A percentile compares a stretch with the other conserved stretches of the same genome.
Conservation (phyloP, 2,888 invertebrate genomes). For the Taenaris catops region DNA sequence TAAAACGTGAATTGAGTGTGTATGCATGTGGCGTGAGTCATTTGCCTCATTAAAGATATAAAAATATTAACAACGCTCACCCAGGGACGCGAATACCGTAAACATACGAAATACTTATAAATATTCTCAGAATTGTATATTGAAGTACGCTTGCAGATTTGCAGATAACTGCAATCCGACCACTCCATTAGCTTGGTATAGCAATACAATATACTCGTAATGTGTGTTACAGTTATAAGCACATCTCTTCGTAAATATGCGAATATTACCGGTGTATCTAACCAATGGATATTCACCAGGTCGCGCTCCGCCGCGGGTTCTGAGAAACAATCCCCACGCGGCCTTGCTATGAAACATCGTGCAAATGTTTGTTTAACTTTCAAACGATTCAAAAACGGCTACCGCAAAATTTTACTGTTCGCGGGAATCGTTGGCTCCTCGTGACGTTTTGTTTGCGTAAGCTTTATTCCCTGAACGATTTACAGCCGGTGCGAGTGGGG, state of each 20-base stretch:
- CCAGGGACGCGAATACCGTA: conserved; percentile 50
- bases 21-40: conserved; percentile 36
- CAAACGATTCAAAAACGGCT: conserved; percentile 61
- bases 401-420: conserved; percentile 62
- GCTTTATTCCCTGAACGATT: conserved; percentile 52
- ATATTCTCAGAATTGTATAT: conserved; percentile 51
- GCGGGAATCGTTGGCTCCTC: conserved; percentile 46
- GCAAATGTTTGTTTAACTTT: conserved; percentile 68
- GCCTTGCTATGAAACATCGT: conserved; percentile 65
- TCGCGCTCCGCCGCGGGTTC: conserved; percentile 39
- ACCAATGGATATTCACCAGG: conserved; percentile 38
- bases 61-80: conserved; percentile 52
- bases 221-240: conserved; percentile 20
- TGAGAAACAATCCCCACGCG: conserved; percentile 51
- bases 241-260: conserved; percentile 22
- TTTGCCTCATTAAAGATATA: conserved; percentile 35
- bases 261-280: conserved; percentile 20
- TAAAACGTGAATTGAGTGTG: too few species aligned
- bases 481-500: conserved; percentile 43
- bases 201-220: conserved; percentile 5
- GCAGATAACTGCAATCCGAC: conserved; percentile 10
- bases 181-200: conserved; percentile 12
- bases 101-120: conserved; percentile 40
- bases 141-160: conserved; percentile 31
- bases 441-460: conserved; percentile 63